Evolutionary conservation across 1,140 invertebrate genomes (phyloP), one percentile per base, ranked within the genome.

Genomic region (Tenebrio molitor): DNA sequence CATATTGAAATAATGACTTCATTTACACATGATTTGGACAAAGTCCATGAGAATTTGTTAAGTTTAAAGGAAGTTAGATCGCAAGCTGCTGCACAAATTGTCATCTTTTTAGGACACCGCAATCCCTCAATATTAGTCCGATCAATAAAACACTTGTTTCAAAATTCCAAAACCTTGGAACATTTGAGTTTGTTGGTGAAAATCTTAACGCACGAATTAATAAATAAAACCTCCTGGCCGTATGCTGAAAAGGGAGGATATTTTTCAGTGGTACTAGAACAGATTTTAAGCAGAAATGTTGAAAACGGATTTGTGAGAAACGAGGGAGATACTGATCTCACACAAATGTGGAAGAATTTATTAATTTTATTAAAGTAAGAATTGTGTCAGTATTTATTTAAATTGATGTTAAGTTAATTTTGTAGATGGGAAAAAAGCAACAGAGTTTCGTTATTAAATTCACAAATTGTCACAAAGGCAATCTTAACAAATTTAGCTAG

Each of bases 371-470:
- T 87, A 14, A 86, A 81, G 85, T 84, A 78, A 80, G 78, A 72
- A 23, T 69, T 63, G 8, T 16, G 33, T 67, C 21, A 36, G 3
- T 17, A 50, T n/a, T 50, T 50, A 19, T 50, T 17, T 2, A 10
- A 10, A 12, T 50, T 50, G 10, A 19, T 21, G 8, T 68, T 69
- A 1, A 25, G 19, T 71, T 78, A 46, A n/a, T n/a, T n/a, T n/a
- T n/a, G n/a, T 71, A 86, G 85, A 17, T 88, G 87, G 87, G 87
- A 88, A 72, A 86, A 83, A 68, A 83, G 82, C 12, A 79, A 80
- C 4, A 83, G 82, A 72, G 81, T 83, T 1, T 21, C 78, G 0
- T 77, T 84, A 50, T 74, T 88, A 15, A 80, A 81, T 65, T 85
- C 84, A 0, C 82, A 83, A 71, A 81, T 85, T 21, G 78, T 87